A percentile compares a stretch with the other conserved stretches of the same genome.
These are phyloP conservation scores for Formica aserva DNA, from an alignment of 2,888 invertebrate genomes.

Conservation along the genomic window DNA sequence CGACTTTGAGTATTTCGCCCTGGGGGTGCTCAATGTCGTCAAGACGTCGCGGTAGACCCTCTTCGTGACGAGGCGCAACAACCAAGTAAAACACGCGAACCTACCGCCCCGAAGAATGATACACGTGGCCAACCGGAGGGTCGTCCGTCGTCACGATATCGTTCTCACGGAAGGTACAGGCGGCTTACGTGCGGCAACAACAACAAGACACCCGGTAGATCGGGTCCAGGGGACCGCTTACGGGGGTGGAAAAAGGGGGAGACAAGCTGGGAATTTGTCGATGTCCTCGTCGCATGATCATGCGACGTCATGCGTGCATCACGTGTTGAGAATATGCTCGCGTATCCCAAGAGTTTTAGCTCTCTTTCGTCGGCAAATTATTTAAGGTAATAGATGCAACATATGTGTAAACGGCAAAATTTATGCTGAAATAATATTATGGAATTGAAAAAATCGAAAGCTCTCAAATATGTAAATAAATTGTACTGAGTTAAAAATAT, in stretches of 20 bases:
- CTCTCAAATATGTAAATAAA: neutral
- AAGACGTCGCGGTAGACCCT: constrained; percentile 43
- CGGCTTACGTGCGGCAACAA: constrained; percentile 51
- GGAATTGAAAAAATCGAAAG: constrained; percentile 13
- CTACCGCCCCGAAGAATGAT: constrained; percentile 38
- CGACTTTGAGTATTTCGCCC: constrained; percentile 76
- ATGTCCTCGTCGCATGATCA: constrained; percentile 33
- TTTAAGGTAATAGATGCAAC: constrained; percentile 2
- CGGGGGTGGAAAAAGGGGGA: neutral
- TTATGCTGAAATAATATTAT: neutral
- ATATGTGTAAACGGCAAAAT: neutral
- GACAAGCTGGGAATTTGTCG: constrained; percentile 54
- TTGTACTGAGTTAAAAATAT: neutral
- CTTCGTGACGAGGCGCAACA: constrained; percentile 74
- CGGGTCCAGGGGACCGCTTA: constrained; percentile 61
- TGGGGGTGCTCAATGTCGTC: constrained; percentile 77
- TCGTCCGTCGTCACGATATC: constrained; percentile 64
- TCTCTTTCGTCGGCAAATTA: constrained; percentile 20
- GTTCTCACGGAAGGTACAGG: constrained; percentile 71
- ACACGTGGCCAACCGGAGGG: constrained; percentile 29
- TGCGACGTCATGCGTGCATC: constrained; percentile 33
- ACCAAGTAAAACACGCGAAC: constrained; percentile 64
- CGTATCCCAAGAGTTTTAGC: constrained; percentile 32
- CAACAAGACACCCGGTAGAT: constrained; percentile 53
- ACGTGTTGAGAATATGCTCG: constrained; percentile 42